These are phyloP conservation scores for Drosophila tsacasi DNA, from an alignment of 1,140 invertebrate genomes.

Conservation along the genomic window DNA sequence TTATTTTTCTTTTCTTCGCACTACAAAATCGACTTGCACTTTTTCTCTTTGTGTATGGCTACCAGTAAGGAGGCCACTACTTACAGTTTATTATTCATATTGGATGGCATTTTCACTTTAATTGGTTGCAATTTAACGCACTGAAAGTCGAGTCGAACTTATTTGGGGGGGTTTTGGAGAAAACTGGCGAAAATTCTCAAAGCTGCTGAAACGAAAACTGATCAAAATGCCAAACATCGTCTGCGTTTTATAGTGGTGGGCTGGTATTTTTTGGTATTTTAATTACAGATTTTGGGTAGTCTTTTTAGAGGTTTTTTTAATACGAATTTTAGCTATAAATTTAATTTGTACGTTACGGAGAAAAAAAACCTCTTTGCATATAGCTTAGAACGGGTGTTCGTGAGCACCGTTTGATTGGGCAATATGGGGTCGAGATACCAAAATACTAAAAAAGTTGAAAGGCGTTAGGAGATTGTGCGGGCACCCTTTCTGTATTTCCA, in stretches of 20 bases:
- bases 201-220: constrained; percentile 19
- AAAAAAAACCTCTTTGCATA: too few species aligned
- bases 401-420: too few species aligned
- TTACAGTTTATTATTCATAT: constrained; percentile 85
- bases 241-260: background rate
- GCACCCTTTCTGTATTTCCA: too few species aligned
- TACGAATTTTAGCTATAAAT: too few species aligned
- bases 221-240: background rate
- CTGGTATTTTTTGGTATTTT: background rate
- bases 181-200: constrained; percentile 45
- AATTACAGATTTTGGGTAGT: background rate
- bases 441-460: too few species aligned
- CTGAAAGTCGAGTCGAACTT: constrained; percentile 59
- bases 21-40: constrained; percentile 83
- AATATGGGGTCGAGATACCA: too few species aligned
- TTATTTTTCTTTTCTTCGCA: constrained; percentile 46
- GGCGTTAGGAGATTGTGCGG: too few species aligned
- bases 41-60: constrained; percentile 49
- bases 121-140: constrained; percentile 82
- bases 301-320: too few species aligned
- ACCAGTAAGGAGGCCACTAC: constrained; percentile 62
- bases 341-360: too few species aligned
- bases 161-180: constrained; percentile 35
- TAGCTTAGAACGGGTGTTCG: too few species aligned
- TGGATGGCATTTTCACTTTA: constrained; percentile 84